Percentiles rank a stretch among this genome's conserved stretches.
Evolutionary conservation across 2,113 vertebrate genomes (phyloP).

Genomic region (Amphilophus citrinellus): DNA sequence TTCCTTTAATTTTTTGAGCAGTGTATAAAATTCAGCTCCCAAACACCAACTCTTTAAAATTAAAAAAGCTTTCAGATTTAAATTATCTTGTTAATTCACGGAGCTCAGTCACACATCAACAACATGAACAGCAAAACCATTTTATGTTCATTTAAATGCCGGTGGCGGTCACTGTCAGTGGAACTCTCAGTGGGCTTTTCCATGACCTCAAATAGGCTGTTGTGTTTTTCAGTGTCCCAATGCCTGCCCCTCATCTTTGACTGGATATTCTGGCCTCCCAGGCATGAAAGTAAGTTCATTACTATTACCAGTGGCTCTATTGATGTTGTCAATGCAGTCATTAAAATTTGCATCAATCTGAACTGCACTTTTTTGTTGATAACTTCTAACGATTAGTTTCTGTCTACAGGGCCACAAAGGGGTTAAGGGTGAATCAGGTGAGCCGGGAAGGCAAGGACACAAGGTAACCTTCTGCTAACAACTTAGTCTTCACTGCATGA

Average conservation of each 20-base stretch:
- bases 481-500: neutral
- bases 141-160: too few relatives aligned
- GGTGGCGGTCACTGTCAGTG: constrained; percentile 7
- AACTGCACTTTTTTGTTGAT: neutral
- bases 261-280: constrained; percentile 89
- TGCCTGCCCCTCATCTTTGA: constrained; percentile 87
- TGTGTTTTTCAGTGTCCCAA: constrained; percentile 90
- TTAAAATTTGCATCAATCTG: neutral
- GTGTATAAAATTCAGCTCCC: too few relatives aligned
- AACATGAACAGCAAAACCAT: too few relatives aligned
- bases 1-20: too few relatives aligned
- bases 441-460: constrained; percentile 97
- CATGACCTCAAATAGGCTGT: constrained; percentile 60
- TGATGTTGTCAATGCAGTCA: neutral
- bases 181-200: constrained; percentile 38
- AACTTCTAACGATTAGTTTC: neutral
- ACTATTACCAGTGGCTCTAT: neutral
- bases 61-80: too few relatives aligned
- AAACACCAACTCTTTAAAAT: too few relatives aligned
- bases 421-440: constrained; percentile 92
- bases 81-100: too few relatives aligned
- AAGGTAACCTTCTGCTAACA: constrained; percentile 84
- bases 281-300: constrained; percentile 91
- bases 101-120: too few relatives aligned
- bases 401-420: constrained; percentile 93